phyloP scores from a whole-genome alignment of 2,888 invertebrate species.

The Amaurobius ferox region DNA sequence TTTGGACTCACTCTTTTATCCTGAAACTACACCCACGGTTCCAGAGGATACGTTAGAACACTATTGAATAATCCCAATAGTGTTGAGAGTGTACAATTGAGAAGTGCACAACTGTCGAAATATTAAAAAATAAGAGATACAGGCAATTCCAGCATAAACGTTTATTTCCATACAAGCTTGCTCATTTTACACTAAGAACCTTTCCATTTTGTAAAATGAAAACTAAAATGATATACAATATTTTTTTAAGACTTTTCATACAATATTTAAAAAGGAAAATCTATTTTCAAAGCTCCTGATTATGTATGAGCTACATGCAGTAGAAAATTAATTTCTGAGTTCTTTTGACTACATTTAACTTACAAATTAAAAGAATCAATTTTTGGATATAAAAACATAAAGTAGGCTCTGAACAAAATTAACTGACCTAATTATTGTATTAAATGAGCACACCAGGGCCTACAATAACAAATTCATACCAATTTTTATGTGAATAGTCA shows the following conservation, averaged over 20 bases:
- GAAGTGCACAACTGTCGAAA: not conserved
- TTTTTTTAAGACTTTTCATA: constrained; percentile 22
- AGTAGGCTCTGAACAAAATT: constrained; percentile 19
- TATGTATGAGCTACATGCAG: constrained; percentile 64
- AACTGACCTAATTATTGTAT: not conserved
- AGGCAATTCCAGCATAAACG: constrained; percentile 62
- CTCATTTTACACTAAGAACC: constrained; percentile 60
- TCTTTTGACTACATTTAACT: not conserved
- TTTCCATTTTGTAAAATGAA: constrained; percentile 35
- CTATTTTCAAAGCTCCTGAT: constrained; percentile 67
- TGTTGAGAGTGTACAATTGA: too few species aligned
- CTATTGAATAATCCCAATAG: too few species aligned
- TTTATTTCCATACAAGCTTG: constrained; percentile 72
- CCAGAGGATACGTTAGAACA: too few species aligned
- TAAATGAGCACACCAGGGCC: constrained; percentile 26
- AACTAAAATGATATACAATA: constrained; percentile 58
- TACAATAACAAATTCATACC: too few species aligned
- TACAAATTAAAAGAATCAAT: not conserved
- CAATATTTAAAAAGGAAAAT: constrained; percentile 53
- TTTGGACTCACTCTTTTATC: too few species aligned
- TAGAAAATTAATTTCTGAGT: constrained; percentile 29
- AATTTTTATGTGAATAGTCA: too few species aligned
- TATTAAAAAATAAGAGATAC: not conserved
- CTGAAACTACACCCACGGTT: too few species aligned
- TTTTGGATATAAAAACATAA: not conserved